Evolutionary conservation across 2,888 invertebrate genomes (phyloP), one percentile per base, ranked within the genome.

Genomic region (Sminthurinus aureus): DNA sequence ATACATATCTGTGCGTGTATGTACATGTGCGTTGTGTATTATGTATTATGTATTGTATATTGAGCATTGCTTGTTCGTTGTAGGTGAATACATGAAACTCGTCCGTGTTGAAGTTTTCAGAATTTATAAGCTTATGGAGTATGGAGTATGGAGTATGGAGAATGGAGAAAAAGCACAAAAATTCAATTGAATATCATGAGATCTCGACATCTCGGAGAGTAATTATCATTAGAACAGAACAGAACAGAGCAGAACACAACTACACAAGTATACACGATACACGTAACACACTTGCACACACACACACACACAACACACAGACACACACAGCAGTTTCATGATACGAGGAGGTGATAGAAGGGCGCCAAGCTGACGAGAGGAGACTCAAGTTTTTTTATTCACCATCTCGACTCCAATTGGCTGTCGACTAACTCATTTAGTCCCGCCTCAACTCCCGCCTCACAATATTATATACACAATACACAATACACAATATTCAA

Each of bases 301-400:
- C n/a, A n/a, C n/a, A n/a, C n/a, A n/a, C n/a, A n/a, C 38, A 38
- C 6, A 38, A 38, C 6, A 38, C 77, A 84, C 82, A 82, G 51
- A 79, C 79, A 78, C 81, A 84, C 82, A 82, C 51, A 79, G 77
- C 74, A 79, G 83, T 86, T 84, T 87, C 85, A 86, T 87, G 87
- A 87, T 86, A 85, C 81, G 84, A 85, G 86, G 85, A 85, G 85
- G 85, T 87, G 86, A 87, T 88, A 87, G 86, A 86, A 87, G 85
- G 88, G 88, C 88, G 88, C 88, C 88, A 87, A 81, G 85, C 85
- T 87, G 88, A 88, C 88, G 88, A 86, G 85, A 75, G 81, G 79
- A 79, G 80, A 85, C 81, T 79, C 79, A 76, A 80, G 71, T 79
- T 77, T 75, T 77, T 81, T 77, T 83, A 79, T 81, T 64, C 73